Evolutionary conservation across 2,113 vertebrate genomes (phyloP), one percentile per base, ranked within the genome.

Genomic region (Protobothrops mucrosquamatus): DNA sequence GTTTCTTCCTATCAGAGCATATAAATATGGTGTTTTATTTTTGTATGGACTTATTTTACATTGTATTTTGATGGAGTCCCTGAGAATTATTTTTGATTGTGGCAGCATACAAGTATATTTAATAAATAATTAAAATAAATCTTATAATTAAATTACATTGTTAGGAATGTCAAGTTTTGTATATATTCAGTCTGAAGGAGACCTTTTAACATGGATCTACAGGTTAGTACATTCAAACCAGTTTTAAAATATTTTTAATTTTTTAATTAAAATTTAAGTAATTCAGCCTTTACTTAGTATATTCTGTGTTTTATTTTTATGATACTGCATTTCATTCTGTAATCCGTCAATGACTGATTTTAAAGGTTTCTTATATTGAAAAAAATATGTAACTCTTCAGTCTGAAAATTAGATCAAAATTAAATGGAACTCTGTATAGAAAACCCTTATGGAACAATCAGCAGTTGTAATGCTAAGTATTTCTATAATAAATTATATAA

Each of bases 71-170:
- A 81, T 3, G 7, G 74, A 22, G 18, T 22, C 34, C 20, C 74
- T 81, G 34, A 81, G 7, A 81, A 43, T 43, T 81, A 34, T 81
- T 81, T 81, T 81, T 81, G 39, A 81, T 43, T 81, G 74, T 81
- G 74, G 34, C 3, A 39, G 74, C 34, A 81, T 81, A 39, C 18
- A 43, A 43, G 7, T 81, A 22, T 81, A 39, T 81, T 81, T 81
- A 81, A 81, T 39, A 81, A 81, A 39, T 43, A 81, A 81, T 81
- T 81, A 81, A 81, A 81, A 81, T 81, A 81, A 8, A 81, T 52
- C 11, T 95, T 90, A 20, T 93, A 92, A 11, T 4, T 61, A 15
- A 89, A 91, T 92, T 92, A 54, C 26, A 54, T 91, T 92, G 57
- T 93, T 51, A 54, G 23, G 23, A 12, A 46, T 29, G 34, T 88